Evolutionary conservation across 2,113 vertebrate genomes (phyloP).

Genomic region (Thryonomys swinderianus): DNA sequence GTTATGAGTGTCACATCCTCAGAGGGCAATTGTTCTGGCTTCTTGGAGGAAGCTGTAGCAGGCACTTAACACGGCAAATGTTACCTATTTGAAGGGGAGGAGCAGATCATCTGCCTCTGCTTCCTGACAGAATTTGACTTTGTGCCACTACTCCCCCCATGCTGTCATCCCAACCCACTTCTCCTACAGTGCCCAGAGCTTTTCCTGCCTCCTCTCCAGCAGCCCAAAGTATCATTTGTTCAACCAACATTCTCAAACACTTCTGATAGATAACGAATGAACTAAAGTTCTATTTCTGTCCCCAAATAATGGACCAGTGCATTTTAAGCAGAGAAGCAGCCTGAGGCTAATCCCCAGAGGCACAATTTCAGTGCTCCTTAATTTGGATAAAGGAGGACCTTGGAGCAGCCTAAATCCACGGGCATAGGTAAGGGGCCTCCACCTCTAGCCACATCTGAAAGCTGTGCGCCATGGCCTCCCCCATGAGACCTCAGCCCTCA

Average conservation of each 20-base stretch:
- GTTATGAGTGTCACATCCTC: background rate
- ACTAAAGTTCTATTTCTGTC: background rate
- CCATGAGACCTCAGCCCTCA: background rate
- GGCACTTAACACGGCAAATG: background rate
- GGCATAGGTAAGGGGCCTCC: fast-evolving
- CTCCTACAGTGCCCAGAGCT: background rate
- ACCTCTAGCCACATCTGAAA: background rate
- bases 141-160: background rate
- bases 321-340: constrained; percentile 6
- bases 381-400: background rate
- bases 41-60: background rate
- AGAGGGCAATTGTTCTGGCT: background rate
- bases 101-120: background rate
- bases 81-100: background rate
- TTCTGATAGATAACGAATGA: background rate
- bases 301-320: background rate
- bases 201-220: background rate
- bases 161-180: background rate
- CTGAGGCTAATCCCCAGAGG: background rate
- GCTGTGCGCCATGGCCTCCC: background rate
- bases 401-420: background rate
- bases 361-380: background rate
- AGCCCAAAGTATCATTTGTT: background rate
- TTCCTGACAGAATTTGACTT: background rate
- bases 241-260: background rate